Evolutionary conservation across 2,113 vertebrate genomes (phyloP), one percentile per base, ranked within the genome.

Genomic region (Aplodontia rufa): DNA sequence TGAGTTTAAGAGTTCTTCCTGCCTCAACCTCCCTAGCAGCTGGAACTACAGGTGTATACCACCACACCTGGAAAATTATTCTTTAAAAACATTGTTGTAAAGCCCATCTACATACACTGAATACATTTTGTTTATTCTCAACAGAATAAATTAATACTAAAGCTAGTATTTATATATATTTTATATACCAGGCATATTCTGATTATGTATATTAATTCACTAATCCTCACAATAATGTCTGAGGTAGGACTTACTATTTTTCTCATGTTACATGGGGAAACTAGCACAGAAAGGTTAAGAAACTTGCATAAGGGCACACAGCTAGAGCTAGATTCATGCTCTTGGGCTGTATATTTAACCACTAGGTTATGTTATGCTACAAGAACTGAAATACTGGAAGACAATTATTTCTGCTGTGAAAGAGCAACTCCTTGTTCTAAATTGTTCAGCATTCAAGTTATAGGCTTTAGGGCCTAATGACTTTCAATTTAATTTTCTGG

Each of bases 401-500:
- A 78, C 58, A 93, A 75, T 14, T 60, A 32, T 95, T 96, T 95
- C 96, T 35, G 14, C 93, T 96, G 95, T 97, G 60, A 97, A 94
- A 96, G 78, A 96, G 26, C 94, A 79, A 66, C 69, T 40, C 60
- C 68, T 74, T 79, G 11, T 82, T 76, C 68, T 97, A 64, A 62
- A 66, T 93, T 26, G 97, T 90, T 76, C 80, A 66, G 75, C 91
- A 95, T 92, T 74, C 97, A 94, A 93, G 58, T 69, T 91, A 87
- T n/a, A 76, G 51, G 79, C 95, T 89, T 92, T 37, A 45, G 82
- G 90, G 81, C 60, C 68, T 79, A 81, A 94, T 74, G 90, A 55
- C 37, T 94, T 87, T 93, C 87, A 66, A 96, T 83, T 95, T 97
- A 91, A 95, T 94, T 93, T 96, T 97, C 95, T 96, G 86, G 86